phyloP scores from a whole-genome alignment of 2,888 invertebrate species.

The Sthenelais limicola region DNA sequence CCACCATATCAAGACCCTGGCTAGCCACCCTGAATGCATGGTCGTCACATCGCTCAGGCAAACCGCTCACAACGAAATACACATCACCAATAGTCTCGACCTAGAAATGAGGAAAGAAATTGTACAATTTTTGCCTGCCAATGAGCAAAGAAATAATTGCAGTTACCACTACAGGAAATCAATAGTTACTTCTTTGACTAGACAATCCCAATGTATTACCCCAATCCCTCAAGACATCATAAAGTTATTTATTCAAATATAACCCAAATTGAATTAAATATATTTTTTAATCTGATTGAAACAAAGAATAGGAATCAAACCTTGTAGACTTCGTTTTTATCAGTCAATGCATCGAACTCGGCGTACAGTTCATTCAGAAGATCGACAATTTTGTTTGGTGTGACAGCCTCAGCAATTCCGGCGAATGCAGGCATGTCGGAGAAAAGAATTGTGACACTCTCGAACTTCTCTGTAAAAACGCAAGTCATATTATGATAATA shows the following conservation, averaged over 20 bases:
- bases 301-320: too few relatives aligned
- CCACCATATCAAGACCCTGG: constrained; percentile 66
- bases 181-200: too few relatives aligned
- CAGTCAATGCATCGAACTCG: constrained; percentile 54
- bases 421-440: constrained; percentile 70
- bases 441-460: constrained; percentile 67
- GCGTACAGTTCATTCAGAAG: constrained; percentile 71
- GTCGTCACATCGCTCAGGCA: constrained; percentile 53
- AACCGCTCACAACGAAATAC: constrained; percentile 37
- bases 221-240: too few relatives aligned
- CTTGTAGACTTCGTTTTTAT: constrained; percentile 55
- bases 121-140: too few relatives aligned
- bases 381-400: constrained; percentile 67
- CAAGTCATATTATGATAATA: too few relatives aligned
- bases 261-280: too few relatives aligned
- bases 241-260: too few relatives aligned
- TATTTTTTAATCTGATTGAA: too few relatives aligned
- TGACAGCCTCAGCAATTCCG: constrained; percentile 64
- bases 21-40: constrained; percentile 66
- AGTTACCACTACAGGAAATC: too few relatives aligned
- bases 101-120: too few relatives aligned
- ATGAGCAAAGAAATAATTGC: too few relatives aligned
- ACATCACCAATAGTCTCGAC: constrained; percentile 64
- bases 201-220: too few relatives aligned
- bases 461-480: constrained; percentile 56